Conservation (phyloP, 1,140 invertebrate species). For the Drosophila lowei region DNA sequence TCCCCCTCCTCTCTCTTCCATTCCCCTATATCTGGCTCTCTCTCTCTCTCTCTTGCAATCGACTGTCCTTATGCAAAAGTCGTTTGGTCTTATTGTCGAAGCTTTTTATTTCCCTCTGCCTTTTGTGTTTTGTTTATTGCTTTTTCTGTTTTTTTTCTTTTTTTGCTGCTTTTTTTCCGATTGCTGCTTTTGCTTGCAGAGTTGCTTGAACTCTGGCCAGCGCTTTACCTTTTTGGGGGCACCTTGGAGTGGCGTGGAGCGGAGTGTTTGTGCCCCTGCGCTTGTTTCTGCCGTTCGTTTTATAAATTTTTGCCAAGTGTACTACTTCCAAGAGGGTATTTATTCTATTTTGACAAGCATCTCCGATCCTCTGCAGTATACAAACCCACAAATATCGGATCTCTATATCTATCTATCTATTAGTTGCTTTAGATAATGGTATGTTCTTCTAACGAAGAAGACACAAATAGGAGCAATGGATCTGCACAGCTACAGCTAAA, state of each 20-base stretch:
- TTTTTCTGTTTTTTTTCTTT: not conserved
- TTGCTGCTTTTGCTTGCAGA: constrained; percentile 15
- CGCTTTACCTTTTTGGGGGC: constrained; percentile 14
- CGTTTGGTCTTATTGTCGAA: constrained; percentile 1
- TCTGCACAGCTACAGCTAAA: too few species aligned
- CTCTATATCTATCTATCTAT: too few species aligned
- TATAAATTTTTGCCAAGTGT: constrained; percentile 14
- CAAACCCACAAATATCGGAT: too few species aligned
- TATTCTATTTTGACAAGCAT: too few species aligned
- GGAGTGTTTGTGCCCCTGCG: not conserved
- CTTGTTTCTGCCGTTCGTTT: not conserved
- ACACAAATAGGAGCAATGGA: too few species aligned
- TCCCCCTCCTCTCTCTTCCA: too few species aligned
- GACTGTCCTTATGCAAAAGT: constrained; percentile 22
- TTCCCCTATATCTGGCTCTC: too few species aligned
- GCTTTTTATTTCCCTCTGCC: constrained; percentile 2
- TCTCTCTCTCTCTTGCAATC: not conserved
- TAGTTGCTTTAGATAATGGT: too few species aligned
- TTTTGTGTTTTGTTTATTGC: not conserved
- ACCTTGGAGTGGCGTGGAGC: not conserved
- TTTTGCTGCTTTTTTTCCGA: not conserved
- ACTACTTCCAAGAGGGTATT: too few species aligned
- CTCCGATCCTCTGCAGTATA: too few species aligned
- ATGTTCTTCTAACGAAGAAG: too few species aligned
- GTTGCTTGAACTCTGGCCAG: constrained; percentile 17